Percentiles rank a stretch among this genome's conserved stretches.
phyloP scores from a whole-genome alignment of 2,797 vertebrate species.

The Malacoraja senta region DNA sequence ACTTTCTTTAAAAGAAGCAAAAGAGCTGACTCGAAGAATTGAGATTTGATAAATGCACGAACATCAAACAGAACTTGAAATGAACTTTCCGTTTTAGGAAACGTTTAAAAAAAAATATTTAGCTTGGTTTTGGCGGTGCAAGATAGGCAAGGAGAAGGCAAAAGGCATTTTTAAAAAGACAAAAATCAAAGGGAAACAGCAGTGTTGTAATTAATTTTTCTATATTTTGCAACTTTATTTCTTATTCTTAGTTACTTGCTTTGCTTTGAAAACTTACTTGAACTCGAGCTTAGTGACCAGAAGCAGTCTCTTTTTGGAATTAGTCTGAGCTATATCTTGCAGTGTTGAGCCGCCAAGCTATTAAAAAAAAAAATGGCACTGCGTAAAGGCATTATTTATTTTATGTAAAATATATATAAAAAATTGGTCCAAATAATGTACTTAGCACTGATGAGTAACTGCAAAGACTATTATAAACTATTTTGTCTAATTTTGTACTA shows the following conservation, averaged over 20 bases:
- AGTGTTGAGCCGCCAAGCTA: constrained; percentile 60
- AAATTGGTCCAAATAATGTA: constrained; percentile 76
- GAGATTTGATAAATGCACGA: constrained; percentile 69
- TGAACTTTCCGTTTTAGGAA: constrained; percentile 95
- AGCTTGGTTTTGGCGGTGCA: constrained; percentile 63
- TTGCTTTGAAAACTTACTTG: constrained; percentile 75
- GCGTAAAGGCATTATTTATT: constrained; percentile 93
- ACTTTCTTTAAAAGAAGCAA: constrained; percentile 56
- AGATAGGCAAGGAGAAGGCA: constrained; percentile 59
- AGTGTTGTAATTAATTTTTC: constrained; percentile 59
- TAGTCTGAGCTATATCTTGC: constrained; percentile 71
- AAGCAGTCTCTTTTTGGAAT: constrained; percentile 75
- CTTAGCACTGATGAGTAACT: constrained; percentile 74
- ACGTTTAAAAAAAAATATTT: constrained; percentile 68
- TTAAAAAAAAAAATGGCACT: constrained; percentile 81
- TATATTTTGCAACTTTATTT: constrained; percentile 61
- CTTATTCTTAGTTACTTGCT: constrained; percentile 92
- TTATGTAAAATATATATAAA: constrained; percentile 74
- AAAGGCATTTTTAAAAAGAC: constrained; percentile 61
- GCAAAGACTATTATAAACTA: constrained; percentile 54
- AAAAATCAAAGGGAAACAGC: constrained; percentile 72
- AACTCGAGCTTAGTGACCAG: constrained; percentile 77
- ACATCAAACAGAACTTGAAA: constrained; percentile 73
- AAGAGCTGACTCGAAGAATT: constrained; percentile 76
- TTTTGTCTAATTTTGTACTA: constrained; percentile 77